Base-by-base conservation (phyloP, 1,140 invertebrate species). In the Nylanderia fulva region DNA sequence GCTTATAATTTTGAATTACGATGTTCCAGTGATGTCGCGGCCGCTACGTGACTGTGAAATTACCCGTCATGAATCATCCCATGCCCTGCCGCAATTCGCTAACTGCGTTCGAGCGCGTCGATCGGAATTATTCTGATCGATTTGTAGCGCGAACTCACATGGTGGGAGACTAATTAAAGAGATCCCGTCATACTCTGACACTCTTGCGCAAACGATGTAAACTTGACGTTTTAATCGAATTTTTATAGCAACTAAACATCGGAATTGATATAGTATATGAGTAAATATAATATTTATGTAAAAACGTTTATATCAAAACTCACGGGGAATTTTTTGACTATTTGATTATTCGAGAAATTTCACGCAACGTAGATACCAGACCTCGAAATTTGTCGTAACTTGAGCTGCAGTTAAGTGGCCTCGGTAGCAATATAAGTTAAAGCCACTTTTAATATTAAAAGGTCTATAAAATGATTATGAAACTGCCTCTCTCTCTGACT, bases 1-100 rank as follows among this genome's bases (percentile, higher is more conserved):
- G 79, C 79, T 84, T 84, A 69, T 79, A 89, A 89, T 89, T 89
- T 88, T 89, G 87, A 88, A 84, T 88, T 86, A 89, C 79, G 79
- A 79, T 54, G 74, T 13, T 68, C 56, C 52, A n/a, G 48, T 61
- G 74, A 86, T 61, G 56, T 18, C 79, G 68, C 33, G 39, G n/a
- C 56, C 79, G 56, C 79, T 82, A 86, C 85, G 85, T 86, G 80
- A 85, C 87, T 89, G 79, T 88, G 88, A 89, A 86, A 89, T 89
- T 86, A 84, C 52, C 66, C 79, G 24, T 58, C 87, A 75, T 89
- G 88, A 86, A 88, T 89, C 85, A 89, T 58, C 45, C 74, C n/a
- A 60, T 74, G 74, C n/a, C 13, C 18, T 42, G 15, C 72, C 74
- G 68, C 79, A 75, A 82, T 88, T 86, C 88, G 72, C 79, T 63